These are phyloP conservation scores for Nomada hirtipes DNA, from an alignment of 2,888 invertebrate genomes.

Conservation along the genomic window DNA sequence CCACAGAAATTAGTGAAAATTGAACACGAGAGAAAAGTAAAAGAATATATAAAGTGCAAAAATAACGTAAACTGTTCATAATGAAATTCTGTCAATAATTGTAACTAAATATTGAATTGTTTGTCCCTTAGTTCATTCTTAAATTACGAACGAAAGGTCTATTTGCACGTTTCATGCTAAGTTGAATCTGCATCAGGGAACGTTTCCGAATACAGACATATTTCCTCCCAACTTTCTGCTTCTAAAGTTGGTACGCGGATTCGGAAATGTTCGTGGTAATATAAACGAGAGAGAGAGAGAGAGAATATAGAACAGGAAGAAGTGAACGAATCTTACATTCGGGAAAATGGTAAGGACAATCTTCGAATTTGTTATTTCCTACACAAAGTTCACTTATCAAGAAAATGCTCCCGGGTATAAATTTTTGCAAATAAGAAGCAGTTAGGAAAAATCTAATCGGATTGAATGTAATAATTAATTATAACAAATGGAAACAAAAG, in stretches of 20 bases:
- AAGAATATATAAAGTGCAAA: background rate
- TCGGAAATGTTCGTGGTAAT: slow-evolving; percentile 2
- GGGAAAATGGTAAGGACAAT: background rate
- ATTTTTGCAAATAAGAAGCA: no score
- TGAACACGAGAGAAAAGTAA: background rate
- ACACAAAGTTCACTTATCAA: background rate
- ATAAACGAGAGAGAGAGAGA: background rate
- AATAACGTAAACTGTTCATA: background rate
- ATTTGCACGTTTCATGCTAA: slow-evolving; percentile 27
- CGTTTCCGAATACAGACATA: slow-evolving; percentile 13
- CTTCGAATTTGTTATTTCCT: background rate
- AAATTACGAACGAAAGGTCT: slow-evolving; percentile 5
- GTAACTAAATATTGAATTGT: slow-evolving; percentile 5
- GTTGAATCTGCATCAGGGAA: background rate
- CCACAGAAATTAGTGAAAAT: background rate
- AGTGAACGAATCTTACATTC: background rate
- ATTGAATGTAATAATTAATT: no score
- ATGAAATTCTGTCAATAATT: slow-evolving; percentile 6
- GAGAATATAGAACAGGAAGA: slow-evolving; percentile 6
- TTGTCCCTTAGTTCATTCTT: background rate
- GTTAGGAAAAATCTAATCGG: no score
- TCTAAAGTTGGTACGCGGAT: background rate
- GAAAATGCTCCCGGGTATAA: background rate
- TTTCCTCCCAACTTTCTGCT: slow-evolving; percentile 24
- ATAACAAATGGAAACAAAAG: no score